Conservation (phyloP, 2,113 vertebrate genomes). For the Gymnocephalus cernua region DNA sequence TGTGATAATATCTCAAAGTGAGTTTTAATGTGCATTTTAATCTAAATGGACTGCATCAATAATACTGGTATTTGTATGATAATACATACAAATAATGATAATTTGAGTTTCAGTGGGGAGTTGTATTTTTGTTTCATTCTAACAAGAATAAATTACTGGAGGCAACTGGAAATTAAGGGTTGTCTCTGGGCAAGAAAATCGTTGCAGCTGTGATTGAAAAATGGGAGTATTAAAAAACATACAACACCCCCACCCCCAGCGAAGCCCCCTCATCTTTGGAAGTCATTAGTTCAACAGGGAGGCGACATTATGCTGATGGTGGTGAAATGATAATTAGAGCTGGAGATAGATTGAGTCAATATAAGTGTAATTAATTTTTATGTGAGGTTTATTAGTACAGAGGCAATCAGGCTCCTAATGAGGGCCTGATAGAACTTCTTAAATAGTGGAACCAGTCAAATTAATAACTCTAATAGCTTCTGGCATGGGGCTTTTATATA, state of each 20-base stretch:
- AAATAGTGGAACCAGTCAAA: constrained; percentile 65
- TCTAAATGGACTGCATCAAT: background rate
- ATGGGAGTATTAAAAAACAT: background rate
- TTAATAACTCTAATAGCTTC: constrained; percentile 70
- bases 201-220: background rate
- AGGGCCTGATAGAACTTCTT: constrained; percentile 73
- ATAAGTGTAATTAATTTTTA: constrained; percentile 83
- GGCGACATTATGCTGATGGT: constrained; percentile 70
- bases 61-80: background rate
- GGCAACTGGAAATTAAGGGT: background rate
- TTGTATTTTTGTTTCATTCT: background rate
- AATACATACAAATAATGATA: background rate
- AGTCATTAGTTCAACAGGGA: constrained; percentile 67
- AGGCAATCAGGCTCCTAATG: constrained; percentile 81
- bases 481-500: constrained; percentile 67
- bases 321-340: constrained; percentile 79
- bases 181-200: background rate
- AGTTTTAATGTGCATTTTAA: background rate
- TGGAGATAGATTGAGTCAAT: constrained; percentile 79
- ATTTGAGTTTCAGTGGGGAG: background rate
- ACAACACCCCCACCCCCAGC: background rate
- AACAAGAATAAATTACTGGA: background rate
- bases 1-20: background rate
- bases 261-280: constrained; percentile 44
- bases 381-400: constrained; percentile 81